Conservation (phyloP, 37 sponge, comb jelly and placozoan species). For the Mnemiopsis leidyi region DNA sequence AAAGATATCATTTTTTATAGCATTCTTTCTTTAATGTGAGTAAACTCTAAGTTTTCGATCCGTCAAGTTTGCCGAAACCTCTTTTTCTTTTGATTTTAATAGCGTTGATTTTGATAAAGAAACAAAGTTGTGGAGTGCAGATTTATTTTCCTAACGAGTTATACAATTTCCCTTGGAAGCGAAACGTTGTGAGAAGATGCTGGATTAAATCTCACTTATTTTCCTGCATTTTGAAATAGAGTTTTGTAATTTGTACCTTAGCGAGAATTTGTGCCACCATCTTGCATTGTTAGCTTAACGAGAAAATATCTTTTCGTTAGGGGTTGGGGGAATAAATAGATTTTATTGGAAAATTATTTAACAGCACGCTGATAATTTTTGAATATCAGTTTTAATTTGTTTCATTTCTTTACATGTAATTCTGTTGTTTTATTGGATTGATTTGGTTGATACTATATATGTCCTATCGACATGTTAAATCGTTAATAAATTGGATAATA, state of each 20-base stretch:
- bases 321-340: background rate
- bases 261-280: background rate
- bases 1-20: too few relatives aligned
- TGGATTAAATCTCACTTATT: background rate
- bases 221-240: too few relatives aligned
- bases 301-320: background rate
- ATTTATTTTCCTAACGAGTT: background rate
- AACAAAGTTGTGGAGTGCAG: background rate
- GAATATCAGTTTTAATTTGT: slow-evolving; percentile 66
- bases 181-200: background rate
- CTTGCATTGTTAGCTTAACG: background rate
- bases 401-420: slow-evolving; percentile 66
- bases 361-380: slow-evolving; percentile 48
- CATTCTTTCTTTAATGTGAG: too few relatives aligned
- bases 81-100: background rate
- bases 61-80: too few relatives aligned
- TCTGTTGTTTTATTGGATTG: background rate
- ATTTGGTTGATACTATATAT: too few relatives aligned
- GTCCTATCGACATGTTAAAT: too few relatives aligned
- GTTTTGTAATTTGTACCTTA: too few relatives aligned
- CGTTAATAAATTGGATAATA: too few relatives aligned
- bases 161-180: background rate
- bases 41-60: too few relatives aligned
- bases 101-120: background rate
- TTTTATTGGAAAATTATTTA: background rate